Evolutionary conservation across 2,888 invertebrate genomes (phyloP).

Genomic region (Nemapogon koenigi): DNA sequence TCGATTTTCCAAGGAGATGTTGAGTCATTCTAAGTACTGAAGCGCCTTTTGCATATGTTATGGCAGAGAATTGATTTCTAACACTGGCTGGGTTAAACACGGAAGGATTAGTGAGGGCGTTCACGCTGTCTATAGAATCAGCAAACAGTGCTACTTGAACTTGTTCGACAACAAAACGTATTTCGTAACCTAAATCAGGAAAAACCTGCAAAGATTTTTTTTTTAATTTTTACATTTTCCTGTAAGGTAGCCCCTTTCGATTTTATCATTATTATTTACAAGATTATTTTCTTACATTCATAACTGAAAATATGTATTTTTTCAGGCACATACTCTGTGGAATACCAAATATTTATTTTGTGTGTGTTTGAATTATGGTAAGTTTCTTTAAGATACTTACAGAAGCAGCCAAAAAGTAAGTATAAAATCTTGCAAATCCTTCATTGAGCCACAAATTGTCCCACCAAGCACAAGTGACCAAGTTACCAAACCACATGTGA

Average conservation of each 20-base stretch:
- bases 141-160: slow-evolving; percentile 66
- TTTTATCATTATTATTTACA: too few relatives aligned
- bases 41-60: slow-evolving; percentile 74
- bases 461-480: slow-evolving; percentile 80
- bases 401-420: slow-evolving; percentile 67
- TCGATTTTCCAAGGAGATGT: slow-evolving; percentile 58
- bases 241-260: too few relatives aligned
- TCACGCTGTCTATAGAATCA: slow-evolving; percentile 63
- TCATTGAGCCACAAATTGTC: slow-evolving; percentile 74
- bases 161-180: slow-evolving; percentile 71
- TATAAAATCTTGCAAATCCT: slow-evolving; percentile 74
- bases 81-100: slow-evolving; percentile 67
- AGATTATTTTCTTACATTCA: too few relatives aligned
- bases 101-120: slow-evolving; percentile 61
- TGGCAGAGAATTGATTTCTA: slow-evolving; percentile 68
- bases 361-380: too few relatives aligned
- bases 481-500: slow-evolving; percentile 85
- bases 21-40: slow-evolving; percentile 72
- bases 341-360: too few relatives aligned
- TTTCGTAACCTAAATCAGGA: slow-evolving; percentile 35
- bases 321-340: too few relatives aligned
- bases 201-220: slow-evolving; percentile 37
- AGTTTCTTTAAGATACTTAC: too few relatives aligned
- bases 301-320: too few relatives aligned
- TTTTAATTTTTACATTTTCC: too few relatives aligned